These are phyloP conservation scores for Gryllus bimaculatus DNA, from an alignment of 1,140 invertebrate species.

Conservation along the genomic window DNA sequence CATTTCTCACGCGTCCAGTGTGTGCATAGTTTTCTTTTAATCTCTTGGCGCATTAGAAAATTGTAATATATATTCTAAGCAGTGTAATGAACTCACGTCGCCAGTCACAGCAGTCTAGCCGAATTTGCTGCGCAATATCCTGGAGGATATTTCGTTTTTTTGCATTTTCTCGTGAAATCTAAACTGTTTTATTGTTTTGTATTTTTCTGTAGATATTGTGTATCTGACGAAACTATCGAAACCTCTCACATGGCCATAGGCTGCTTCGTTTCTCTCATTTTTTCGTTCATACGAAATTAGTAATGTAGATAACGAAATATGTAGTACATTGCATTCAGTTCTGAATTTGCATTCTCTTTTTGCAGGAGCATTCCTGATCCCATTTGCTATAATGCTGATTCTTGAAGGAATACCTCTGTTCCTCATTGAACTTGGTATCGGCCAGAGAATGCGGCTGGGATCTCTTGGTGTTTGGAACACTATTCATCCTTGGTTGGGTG, in stretches of 20 bases:
- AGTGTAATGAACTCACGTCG: no score
- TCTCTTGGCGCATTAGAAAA: no score
- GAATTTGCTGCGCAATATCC: no score
- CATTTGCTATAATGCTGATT: conserved; percentile 89
- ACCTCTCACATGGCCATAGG: background rate
- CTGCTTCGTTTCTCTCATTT: background rate
- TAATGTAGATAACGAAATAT: background rate
- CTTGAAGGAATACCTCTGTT: conserved; percentile 89
- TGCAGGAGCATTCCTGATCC: conserved; percentile 90
- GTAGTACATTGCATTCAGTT: background rate
- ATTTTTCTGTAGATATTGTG: no score
- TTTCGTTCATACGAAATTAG: background rate
- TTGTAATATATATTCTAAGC: no score
- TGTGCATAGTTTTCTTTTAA: no score
- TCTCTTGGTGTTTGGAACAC: conserved; percentile 89
- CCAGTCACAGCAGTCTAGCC: no score
- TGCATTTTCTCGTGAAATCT: no score
- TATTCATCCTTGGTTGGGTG: conserved; percentile 84
- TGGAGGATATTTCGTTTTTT: no score
- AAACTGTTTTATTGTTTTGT: no score
- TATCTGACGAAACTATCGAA: no score
- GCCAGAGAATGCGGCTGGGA: conserved; percentile 79
- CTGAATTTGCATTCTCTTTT: conserved; percentile 9
- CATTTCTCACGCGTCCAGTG: no score
- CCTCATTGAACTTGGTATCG: conserved; percentile 87